Evolutionary conservation across 64 coral and sea anemone species (phyloP).

Genomic region (Stichodactyla helianthus): DNA sequence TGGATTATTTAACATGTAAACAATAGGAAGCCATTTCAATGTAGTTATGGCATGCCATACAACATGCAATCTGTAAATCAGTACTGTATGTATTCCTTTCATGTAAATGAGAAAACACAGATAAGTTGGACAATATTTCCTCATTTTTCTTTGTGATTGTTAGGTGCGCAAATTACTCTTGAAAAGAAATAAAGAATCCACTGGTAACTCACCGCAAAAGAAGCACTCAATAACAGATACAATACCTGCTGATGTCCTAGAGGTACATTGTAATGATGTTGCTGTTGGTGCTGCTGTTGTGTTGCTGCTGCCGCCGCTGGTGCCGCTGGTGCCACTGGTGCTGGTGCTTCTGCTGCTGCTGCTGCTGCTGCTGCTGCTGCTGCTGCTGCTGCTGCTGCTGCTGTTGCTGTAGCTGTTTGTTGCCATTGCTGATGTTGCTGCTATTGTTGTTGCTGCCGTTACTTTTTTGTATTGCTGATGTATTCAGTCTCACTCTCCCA

Average conservation of each 20-base stretch:
- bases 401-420: too few relatives aligned
- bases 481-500: background rate
- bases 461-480: background rate
- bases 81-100: too few relatives aligned
- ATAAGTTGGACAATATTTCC: background rate
- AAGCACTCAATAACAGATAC: slow-evolving; percentile 45
- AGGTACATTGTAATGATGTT: slow-evolving; percentile 19
- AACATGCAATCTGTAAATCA: too few relatives aligned
- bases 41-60: too few relatives aligned
- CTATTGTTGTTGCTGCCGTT: too few relatives aligned
- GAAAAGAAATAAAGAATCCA: slow-evolving; percentile 48
- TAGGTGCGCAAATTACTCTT: slow-evolving; percentile 73
- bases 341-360: background rate
- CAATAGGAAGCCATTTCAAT: too few relatives aligned
- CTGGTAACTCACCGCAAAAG: slow-evolving; percentile 53
- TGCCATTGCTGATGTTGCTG: too few relatives aligned
- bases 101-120: too few relatives aligned
- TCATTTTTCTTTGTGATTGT: background rate
- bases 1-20: too few relatives aligned
- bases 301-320: background rate
- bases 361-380: background rate
- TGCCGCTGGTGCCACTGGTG: background rate
- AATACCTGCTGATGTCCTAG: slow-evolving; percentile 33
- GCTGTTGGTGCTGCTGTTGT: background rate
- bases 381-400: too few relatives aligned